Base-by-base conservation (phyloP, 1,140 invertebrate genomes). In the Anastrepha ludens region DNA sequence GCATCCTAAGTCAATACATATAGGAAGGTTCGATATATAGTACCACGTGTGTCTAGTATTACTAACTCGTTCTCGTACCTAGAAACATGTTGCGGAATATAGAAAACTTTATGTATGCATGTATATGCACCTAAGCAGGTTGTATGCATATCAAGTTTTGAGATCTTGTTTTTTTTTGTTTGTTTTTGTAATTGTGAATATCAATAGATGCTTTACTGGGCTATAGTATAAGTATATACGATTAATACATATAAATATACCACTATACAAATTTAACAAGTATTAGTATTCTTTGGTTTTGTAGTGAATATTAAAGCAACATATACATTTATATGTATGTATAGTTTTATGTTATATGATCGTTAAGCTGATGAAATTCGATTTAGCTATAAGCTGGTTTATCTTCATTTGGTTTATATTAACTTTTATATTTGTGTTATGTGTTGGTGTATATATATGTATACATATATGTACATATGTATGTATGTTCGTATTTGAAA, bases 191-290 rank as follows among this genome's bases (percentile, higher is more conserved):
- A 7, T 55, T 55, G 3, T 55, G 11, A 55, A 55, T 55, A 6
- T 55, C 11, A 8, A 11, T 8, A 55, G 50, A 55, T 55, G 6
- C 50, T 6, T 55, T 55, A 8, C 50, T 55, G n/a, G 47, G 47
- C 74, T 81, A 7, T 55, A 81, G 41, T 74, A 74, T 29, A 74
- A 39, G 20, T 74, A 6, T 74, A 20, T 74, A 29, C 20, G 41
- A 39, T 50, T 86, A 62, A 62, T 86, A 15, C 20, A 47, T 62
- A 17, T 60, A 62, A 20, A 29, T 55, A 55, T 59, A 58, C 2
- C 29, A 59, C n/a, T 85, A 85, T 85, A 58, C 58, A 85, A 20
- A 85, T 85, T 58, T 86, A 60, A 86, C 55, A 62, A 60, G 17
- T 86, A 17, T 50, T 60, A 41, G 55, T 59, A 41, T 62, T 86